Evolutionary conservation across 2,113 vertebrate species (phyloP).

Genomic region (Cyprinodon tularosa): DNA sequence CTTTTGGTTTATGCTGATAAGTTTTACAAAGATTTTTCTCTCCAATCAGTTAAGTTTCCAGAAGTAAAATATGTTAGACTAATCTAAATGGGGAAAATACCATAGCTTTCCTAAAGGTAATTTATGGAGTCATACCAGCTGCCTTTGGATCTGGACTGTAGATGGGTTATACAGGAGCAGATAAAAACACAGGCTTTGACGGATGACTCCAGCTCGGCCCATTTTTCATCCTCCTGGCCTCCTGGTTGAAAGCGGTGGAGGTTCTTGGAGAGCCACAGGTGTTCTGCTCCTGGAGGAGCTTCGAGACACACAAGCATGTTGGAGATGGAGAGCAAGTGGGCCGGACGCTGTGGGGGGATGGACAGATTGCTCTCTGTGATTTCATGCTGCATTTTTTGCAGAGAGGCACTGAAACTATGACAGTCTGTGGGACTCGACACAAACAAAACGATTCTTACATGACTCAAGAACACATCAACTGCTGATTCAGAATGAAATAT

Average conservation of each 20-base stretch:
- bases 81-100: constrained; percentile 2
- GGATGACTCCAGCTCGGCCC: constrained; percentile 53
- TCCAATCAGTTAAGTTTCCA: background rate
- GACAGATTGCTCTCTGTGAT: constrained; percentile 2
- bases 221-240: constrained; percentile 67
- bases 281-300: constrained; percentile 31
- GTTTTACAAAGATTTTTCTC: background rate
- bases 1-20: background rate
- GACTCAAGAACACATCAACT: background rate
- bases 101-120: constrained; percentile 49
- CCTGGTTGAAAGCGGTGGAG: constrained; percentile 30
- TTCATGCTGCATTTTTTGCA: background rate
- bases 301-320: constrained; percentile 14
- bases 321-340: constrained; percentile 8
- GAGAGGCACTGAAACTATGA: background rate
- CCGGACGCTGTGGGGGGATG: constrained; percentile 11
- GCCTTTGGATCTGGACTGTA: constrained; percentile 23
- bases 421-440: constrained; percentile 4
- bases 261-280: constrained; percentile 60
- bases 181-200: constrained; percentile 59
- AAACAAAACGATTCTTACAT: background rate
- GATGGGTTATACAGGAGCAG: constrained; percentile 41
- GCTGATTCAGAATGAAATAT: background rate
- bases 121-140: constrained; percentile 42
- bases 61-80: background rate